Evolutionary conservation across 2,797 vertebrate genomes (phyloP).

Genomic region (Periophthalmus magnuspinnatus): DNA sequence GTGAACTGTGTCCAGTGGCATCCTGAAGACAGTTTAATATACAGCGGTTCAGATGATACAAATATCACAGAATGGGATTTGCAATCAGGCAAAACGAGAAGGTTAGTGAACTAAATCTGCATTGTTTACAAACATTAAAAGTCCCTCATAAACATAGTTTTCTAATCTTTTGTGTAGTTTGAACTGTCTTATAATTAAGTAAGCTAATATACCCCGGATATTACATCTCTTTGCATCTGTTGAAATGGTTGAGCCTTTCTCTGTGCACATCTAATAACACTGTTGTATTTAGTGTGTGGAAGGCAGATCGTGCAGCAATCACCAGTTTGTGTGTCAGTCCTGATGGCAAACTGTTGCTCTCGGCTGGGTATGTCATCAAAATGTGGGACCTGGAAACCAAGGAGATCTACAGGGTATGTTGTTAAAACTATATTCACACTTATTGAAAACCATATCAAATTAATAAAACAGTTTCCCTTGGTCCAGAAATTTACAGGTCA

Average conservation of each 20-base stretch:
- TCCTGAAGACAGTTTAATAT: slow-evolving; percentile 86
- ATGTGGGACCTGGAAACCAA: slow-evolving; percentile 98
- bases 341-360: slow-evolving; percentile 95
- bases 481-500: slow-evolving; percentile 95
- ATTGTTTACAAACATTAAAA: background rate
- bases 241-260: no score
- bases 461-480: no score
- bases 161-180: background rate
- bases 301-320: slow-evolving; percentile 90
- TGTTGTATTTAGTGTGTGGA: slow-evolving; percentile 87
- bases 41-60: slow-evolving; percentile 96
- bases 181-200: background rate
- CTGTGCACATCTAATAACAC: background rate
- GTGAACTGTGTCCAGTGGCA: slow-evolving; percentile 97
- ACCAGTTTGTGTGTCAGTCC: slow-evolving; percentile 92
- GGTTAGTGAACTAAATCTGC: slow-evolving; percentile 72
- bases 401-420: slow-evolving; percentile 89
- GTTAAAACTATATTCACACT: background rate
- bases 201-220: background rate
- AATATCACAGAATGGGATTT: slow-evolving; percentile 95
- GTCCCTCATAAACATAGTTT: background rate
- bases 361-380: slow-evolving; percentile 93
- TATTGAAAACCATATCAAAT: background rate
- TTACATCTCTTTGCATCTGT: background rate
- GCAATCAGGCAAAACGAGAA: slow-evolving; percentile 90